These are phyloP conservation scores for Rhodeus uyekii DNA, from an alignment of 2,797 vertebrate genomes.

Conservation along the genomic window DNA sequence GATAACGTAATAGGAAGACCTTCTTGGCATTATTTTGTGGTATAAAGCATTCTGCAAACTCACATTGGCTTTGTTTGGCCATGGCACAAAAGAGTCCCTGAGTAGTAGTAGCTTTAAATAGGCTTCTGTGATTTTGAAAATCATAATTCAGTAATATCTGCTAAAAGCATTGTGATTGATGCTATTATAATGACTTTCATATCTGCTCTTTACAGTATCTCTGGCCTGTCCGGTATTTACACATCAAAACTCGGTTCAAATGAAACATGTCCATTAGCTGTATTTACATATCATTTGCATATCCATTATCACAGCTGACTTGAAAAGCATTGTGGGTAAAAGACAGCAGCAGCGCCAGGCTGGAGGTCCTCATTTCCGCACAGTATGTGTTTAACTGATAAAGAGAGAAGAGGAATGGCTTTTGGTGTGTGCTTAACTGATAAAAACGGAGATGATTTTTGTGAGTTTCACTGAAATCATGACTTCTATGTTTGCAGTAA, in stretches of 20 bases:
- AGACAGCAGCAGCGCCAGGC: slow-evolving; percentile 28
- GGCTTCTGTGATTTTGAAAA: neutral
- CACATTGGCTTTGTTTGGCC: neutral
- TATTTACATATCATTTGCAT: slow-evolving; percentile 61
- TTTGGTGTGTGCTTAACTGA: slow-evolving; percentile 39
- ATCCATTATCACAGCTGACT: slow-evolving; percentile 50
- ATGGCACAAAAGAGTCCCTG: neutral
- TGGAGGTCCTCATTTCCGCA: slow-evolving; percentile 44
- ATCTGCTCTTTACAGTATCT: neutral
- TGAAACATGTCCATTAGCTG: slow-evolving; percentile 42
- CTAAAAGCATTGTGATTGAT: neutral
- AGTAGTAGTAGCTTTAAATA: neutral
- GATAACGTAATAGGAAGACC: neutral
- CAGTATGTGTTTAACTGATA: slow-evolving; percentile 53
- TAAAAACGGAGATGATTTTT: slow-evolving; percentile 35
- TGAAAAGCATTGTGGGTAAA: slow-evolving; percentile 44
- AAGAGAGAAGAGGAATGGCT: neutral
- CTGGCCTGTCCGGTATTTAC: neutral
- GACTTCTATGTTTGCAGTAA: slow-evolving; percentile 35
- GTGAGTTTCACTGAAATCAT: slow-evolving; percentile 33
- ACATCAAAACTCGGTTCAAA: slow-evolving; percentile 20
- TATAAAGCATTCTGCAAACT: neutral
- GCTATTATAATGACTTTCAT: neutral
- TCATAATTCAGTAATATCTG: neutral
- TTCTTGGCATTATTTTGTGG: neutral